A percentile compares a stretch with the other conserved stretches of the same genome.
Evolutionary conservation across 2,888 invertebrate genomes (phyloP).

Genomic region (Thymelicus acteon): DNA sequence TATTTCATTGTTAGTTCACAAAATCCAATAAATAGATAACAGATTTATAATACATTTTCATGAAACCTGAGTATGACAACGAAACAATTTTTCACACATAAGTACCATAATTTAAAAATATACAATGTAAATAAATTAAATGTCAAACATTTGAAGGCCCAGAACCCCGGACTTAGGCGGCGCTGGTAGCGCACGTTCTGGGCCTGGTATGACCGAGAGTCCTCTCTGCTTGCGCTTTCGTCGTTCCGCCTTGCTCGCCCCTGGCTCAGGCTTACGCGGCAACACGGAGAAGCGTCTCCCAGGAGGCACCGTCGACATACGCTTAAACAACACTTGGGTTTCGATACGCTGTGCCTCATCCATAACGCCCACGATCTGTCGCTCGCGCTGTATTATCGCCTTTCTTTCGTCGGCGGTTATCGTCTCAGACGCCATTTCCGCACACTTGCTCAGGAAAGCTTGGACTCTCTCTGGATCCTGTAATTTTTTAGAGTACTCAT

Average conservation of each 20-base stretch:
- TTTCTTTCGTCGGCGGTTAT: constrained; percentile 71
- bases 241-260: constrained; percentile 57
- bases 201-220: constrained; percentile 70
- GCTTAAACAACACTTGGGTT: constrained; percentile 69
- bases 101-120: no score
- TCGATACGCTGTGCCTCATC: constrained; percentile 64
- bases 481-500: constrained; percentile 70
- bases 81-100: no score
- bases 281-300: constrained; percentile 72
- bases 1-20: no score
- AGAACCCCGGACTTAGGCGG: constrained; percentile 61
- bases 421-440: constrained; percentile 67
- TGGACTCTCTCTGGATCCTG: constrained; percentile 72
- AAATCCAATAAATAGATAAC: no score
- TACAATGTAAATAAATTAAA: constrained; percentile 48
- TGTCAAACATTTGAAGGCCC: constrained; percentile 72
- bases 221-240: constrained; percentile 66
- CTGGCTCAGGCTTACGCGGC: constrained; percentile 60
- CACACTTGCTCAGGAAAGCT: constrained; percentile 71
- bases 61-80: no score
- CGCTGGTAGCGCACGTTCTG: constrained; percentile 60
- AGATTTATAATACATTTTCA: no score
- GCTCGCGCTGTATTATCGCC: constrained; percentile 66
- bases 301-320: constrained; percentile 70
- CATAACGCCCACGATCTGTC: constrained; percentile 66